These are phyloP conservation scores for Agonum fuliginosum DNA, from an alignment of 2,888 invertebrate species.

Conservation along the genomic window DNA sequence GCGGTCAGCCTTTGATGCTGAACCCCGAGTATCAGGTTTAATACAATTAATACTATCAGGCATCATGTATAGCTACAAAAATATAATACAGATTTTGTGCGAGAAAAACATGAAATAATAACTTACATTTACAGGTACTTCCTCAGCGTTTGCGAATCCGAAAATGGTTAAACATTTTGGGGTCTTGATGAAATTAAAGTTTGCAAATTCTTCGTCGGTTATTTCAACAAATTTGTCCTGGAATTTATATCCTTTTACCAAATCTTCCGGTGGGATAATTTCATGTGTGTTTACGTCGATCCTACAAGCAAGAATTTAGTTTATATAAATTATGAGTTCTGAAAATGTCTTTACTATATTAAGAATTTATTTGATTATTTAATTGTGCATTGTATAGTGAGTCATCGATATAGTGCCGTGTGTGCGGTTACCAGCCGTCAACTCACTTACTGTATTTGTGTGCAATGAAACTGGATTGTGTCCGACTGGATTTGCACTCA, in stretches of 20 bases:
- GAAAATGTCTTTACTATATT: too few species aligned
- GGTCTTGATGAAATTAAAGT: not conserved
- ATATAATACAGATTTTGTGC: not conserved
- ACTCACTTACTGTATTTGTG: too few species aligned
- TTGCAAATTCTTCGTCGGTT: not conserved
- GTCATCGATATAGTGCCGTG: too few species aligned
- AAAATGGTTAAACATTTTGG: conserved; percentile 19
- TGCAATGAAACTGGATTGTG: too few species aligned
- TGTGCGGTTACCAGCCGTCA: too few species aligned
- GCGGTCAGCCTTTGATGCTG: not conserved
- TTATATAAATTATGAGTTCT: not conserved
- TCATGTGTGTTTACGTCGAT: conserved; percentile 14
- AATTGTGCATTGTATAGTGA: too few species aligned
- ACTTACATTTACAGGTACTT: conserved; percentile 14
- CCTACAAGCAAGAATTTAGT: not conserved
- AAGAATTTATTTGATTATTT: too few species aligned
- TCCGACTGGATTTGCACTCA: too few species aligned
- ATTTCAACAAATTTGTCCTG: not conserved
- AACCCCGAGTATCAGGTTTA: not conserved
- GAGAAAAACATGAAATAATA: not conserved
- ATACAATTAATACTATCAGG: not conserved
- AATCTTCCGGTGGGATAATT: not conserved
- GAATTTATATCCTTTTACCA: conserved; percentile 9
- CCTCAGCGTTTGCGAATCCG: not conserved
- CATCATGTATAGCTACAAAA: conserved; percentile 14